Evolutionary conservation across 2,113 vertebrate genomes (phyloP), one percentile per base, ranked within the genome.

Genomic region (Orycteropus afer): DNA sequence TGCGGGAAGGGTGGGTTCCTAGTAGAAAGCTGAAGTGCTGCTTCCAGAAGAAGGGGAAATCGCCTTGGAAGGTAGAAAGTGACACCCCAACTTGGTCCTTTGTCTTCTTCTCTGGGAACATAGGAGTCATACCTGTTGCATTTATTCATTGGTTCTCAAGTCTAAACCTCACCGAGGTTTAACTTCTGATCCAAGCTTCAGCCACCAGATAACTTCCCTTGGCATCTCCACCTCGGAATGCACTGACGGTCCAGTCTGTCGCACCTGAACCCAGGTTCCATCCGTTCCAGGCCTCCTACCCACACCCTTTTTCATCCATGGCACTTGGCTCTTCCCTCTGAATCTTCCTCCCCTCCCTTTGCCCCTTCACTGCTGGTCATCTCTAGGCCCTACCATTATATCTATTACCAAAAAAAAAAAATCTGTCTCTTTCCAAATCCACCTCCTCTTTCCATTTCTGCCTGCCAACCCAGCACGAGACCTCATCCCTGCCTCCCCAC

Each of bases 401-500:
- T 82, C 59, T 55, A 65, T 37, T 4, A 59, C 55, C 51, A n/a
- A n/a, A n/a, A n/a, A n/a, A n/a, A n/a, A n/a, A 20, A 14, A 86
- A 87, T 3, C 71, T 40, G 63, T n/a, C 83, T 85, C 34, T 78
- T 71, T 84, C 45, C 73, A 65, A 6, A 9, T 17, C 32, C 20
- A 47, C 25, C 27, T 40, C 12, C 13, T 47, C 53, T 34, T 42
- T 17, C 18, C 27, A 25, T 18, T 37, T 42, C 67, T 10, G 42
- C 78, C 86, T 4, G 7, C 55, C 0, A 1, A n/a, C n/a, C 14
- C 47, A 1, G 5, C 7, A 3, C 0, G 3, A 37, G 53, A 1
- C 65, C 51, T 57, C 51, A 7, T 34, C 69, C 73, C 14, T 4
- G 0, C 5, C 47, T 42, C 57, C 9, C 15, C 0, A 0, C 59